These are phyloP conservation scores for Himantopus leucocephalus DNA, from an alignment of 2,113 vertebrate genomes.

Conservation along the genomic window DNA sequence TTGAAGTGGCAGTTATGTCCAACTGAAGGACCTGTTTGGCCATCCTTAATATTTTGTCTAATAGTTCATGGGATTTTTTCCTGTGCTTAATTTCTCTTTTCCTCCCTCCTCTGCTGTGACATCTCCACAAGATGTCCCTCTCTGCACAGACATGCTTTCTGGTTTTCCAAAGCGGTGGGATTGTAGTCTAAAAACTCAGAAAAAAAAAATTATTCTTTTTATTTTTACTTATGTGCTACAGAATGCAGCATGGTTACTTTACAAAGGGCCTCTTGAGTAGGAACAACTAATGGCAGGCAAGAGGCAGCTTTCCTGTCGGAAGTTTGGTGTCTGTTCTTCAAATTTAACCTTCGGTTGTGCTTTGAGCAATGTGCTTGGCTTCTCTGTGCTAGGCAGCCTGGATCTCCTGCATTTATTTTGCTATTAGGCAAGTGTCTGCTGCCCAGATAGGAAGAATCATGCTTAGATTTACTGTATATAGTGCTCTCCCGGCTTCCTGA, in stretches of 20 bases:
- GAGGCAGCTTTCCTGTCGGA: neutral
- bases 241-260: neutral
- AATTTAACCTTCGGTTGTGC: neutral
- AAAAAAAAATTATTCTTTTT: neutral
- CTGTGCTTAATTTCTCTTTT: neutral
- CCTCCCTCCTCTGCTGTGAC: neutral
- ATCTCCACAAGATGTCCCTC: conserved; percentile 61
- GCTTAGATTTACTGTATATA: conserved; percentile 37
- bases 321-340: neutral
- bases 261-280: neutral
- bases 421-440: neutral
- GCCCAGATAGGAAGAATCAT: neutral
- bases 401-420: conserved; percentile 10
- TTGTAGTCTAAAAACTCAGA: neutral
- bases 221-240: neutral
- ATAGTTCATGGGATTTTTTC: neutral
- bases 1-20: neutral
- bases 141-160: neutral
- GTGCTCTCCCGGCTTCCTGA: neutral
- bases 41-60: neutral
- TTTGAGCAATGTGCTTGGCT: conserved; percentile 61
- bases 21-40: neutral
- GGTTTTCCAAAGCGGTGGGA: neutral
- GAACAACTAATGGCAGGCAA: neutral
- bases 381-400: conserved; percentile 48